Conservation (phyloP, 2,888 invertebrate species). For the Graphium colonna region DNA sequence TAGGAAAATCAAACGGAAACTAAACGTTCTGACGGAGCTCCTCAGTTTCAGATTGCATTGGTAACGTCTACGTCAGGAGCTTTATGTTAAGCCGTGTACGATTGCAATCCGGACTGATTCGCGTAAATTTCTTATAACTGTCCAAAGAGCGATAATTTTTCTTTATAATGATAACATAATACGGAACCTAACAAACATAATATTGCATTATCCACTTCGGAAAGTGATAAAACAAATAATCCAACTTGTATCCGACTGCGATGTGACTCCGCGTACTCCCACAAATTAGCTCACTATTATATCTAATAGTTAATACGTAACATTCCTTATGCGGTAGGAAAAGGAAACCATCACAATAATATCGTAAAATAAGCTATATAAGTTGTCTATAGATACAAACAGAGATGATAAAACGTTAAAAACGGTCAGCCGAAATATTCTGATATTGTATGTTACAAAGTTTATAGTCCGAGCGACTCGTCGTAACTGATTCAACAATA, state of each 20-base stretch:
- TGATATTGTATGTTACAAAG: conserved; percentile 37
- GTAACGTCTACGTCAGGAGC: neutral
- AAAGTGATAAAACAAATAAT: conserved; percentile 54
- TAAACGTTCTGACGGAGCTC: conserved; percentile 45
- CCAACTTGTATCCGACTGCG: conserved; percentile 58
- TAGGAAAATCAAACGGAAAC: conserved; percentile 72
- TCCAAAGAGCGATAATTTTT: conserved; percentile 61
- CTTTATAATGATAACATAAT: conserved; percentile 46
- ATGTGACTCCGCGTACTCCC: conserved; percentile 58
- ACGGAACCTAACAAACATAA: conserved; percentile 60
- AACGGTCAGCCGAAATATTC: conserved; percentile 47
- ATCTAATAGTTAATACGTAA: conserved; percentile 67
- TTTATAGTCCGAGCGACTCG: conserved; percentile 71
- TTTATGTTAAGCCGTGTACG: conserved; percentile 1
- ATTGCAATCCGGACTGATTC: conserved; percentile 38
- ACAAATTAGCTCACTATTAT: conserved; percentile 61
- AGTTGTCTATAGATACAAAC: conserved; percentile 71
- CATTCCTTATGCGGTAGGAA: conserved; percentile 75
- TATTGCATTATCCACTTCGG: conserved; percentile 57
- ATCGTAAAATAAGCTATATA: conserved; percentile 75
- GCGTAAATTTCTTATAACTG: conserved; percentile 63
- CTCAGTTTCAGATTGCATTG: conserved; percentile 36
- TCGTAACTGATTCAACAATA: conserved; percentile 33
- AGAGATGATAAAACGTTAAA: conserved; percentile 69
- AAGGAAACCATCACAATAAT: conserved; percentile 77